phyloP scores from a whole-genome alignment of 1,140 invertebrate species.

The Diploscapter pachys region DNA sequence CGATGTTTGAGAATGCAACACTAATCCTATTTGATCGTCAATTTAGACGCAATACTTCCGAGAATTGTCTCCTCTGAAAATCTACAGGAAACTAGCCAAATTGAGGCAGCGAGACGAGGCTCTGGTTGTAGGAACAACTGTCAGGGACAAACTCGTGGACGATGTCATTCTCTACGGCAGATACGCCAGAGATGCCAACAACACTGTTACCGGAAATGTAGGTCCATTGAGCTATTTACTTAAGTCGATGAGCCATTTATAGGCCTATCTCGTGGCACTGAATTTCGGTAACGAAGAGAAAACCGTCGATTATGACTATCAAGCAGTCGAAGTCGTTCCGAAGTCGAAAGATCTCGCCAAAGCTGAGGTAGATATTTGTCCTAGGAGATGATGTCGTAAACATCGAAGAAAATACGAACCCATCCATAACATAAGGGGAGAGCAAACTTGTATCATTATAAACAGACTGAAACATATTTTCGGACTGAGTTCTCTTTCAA shows the following conservation, averaged over 20 bases:
- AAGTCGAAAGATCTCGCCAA: conserved; percentile 1
- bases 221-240: neutral
- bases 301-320: neutral
- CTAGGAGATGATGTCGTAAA: too few species aligned
- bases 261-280: conserved; percentile 20
- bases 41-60: conserved; percentile 32
- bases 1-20: neutral
- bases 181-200: conserved; percentile 7
- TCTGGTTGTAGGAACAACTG: conserved; percentile 30
- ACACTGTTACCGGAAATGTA: conserved; percentile 26
- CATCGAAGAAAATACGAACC: too few species aligned
- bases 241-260: neutral
- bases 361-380: conserved; percentile 13
- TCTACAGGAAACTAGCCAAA: conserved; percentile 39
- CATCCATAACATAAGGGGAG: too few species aligned
- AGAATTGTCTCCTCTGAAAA: conserved; percentile 27
- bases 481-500: too few species aligned
- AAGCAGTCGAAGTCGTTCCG: conserved; percentile 11
- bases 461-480: too few species aligned
- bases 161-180: conserved; percentile 25
- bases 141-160: conserved; percentile 21
- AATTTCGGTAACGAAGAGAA: conserved; percentile 26
- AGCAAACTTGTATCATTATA: too few species aligned
- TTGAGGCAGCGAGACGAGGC: conserved; percentile 41
- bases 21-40: too few species aligned